Evolutionary conservation across 2,797 vertebrate genomes (phyloP), one percentile per base, ranked within the genome.

Genomic region (Knipowitschia caucasica): DNA sequence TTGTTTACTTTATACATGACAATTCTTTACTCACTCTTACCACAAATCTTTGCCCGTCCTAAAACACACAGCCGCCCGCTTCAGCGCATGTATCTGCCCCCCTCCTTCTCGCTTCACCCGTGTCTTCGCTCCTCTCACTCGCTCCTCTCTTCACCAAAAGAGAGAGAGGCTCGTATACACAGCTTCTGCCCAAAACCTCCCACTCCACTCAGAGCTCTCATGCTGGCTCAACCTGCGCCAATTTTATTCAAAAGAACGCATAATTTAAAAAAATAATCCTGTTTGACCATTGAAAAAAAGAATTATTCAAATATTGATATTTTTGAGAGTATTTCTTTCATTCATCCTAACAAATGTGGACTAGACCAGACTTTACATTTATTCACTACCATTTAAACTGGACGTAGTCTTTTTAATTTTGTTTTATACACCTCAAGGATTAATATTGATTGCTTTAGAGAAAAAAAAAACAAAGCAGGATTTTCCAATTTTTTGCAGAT

Each of bases 401-500:
- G 45, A 47, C 14, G 1, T 31, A 20, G 17, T 11, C 45, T 20
- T 15, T 26, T 8, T 43, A 10, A 10, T 30, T 2, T 6, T 30
- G 27, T 30, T 18, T n/a, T n/a, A n/a, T 29, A 24, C 27, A 17
- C 3, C 6, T 18, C 26, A 44, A 15, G 43, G 25, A 45, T 45
- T 45, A 29, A 45, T 45, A 27, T 45, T 18, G 21, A 40, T 21
- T 14, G 3, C 23, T 40, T 40, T 44, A 9, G 23, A n/a, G 47
- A 23, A 69, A 40, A 23, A 15, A n/a, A n/a, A n/a, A n/a, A n/a
- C n/a, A n/a, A n/a, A n/a, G n/a, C n/a, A n/a, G n/a, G n/a, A 27
- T 50, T 61, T 42, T 15, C 50, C 33, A 39, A 29, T 35, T 39
- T 14, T 25, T 31, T 54, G 50, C 45, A 27, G 43, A 43, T 54